phyloP scores from a whole-genome alignment of 2,113 vertebrate genomes.

The Uropsilus gracilis region DNA sequence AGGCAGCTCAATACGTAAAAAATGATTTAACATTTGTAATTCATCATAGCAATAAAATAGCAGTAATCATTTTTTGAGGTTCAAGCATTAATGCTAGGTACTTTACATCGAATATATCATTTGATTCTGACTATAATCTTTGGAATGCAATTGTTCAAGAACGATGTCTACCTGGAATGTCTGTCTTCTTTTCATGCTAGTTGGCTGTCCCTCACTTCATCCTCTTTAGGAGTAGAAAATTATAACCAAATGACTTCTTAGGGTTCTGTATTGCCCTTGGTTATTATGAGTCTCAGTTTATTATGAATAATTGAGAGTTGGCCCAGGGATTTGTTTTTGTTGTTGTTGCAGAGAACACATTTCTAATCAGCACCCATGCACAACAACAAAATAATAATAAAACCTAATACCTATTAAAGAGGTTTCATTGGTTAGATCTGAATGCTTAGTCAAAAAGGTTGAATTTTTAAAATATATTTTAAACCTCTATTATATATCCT shows the following conservation, averaged over 20 bases:
- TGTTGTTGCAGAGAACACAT: conserved; percentile 25
- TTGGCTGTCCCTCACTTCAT: not conserved
- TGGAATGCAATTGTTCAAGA: not conserved
- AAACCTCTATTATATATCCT: not conserved
- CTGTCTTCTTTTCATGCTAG: not conserved
- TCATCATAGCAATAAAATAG: not conserved
- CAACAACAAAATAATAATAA: not conserved
- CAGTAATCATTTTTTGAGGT: not conserved
- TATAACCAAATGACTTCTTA: not conserved
- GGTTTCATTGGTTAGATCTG: not conserved
- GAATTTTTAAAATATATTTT: conserved; percentile 16
- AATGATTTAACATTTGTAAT: not conserved
- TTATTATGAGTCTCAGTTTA: not conserved
- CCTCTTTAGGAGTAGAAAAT: not conserved
- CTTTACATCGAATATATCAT: not conserved
- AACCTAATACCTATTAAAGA: not conserved
- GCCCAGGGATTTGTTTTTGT: not conserved
- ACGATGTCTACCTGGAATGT: not conserved
- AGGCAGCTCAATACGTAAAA: not conserved
- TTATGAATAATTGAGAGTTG: not conserved
- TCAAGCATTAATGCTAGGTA: not conserved
- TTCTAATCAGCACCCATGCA: not conserved
- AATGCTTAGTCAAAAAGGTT: not conserved
- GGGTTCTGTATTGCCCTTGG: not conserved
- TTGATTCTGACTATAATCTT: conserved; percentile 21